Conservation (phyloP, 1,140 invertebrate species). For the Panagrolaimus sp. region DNA sequence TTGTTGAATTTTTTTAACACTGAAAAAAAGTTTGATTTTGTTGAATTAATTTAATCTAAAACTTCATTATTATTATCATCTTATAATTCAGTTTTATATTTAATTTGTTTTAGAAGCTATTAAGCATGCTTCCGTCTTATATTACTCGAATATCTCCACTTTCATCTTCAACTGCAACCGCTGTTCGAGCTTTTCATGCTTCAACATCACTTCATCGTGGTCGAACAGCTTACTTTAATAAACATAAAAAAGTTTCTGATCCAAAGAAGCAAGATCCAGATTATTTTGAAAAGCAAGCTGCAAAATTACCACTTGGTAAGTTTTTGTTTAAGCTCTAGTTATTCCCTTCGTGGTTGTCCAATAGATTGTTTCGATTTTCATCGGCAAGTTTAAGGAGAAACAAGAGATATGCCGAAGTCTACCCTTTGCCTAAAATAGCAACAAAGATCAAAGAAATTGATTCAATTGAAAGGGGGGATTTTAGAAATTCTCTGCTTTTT, state of each 20-base stretch:
- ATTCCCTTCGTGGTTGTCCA: not conserved
- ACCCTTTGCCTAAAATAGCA: not conserved
- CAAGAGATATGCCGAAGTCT: not conserved
- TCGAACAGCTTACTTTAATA: conserved; percentile 45
- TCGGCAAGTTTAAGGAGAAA: not conserved
- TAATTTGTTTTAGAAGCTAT: not conserved
- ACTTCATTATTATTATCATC: no score
- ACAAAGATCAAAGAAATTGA: no score
- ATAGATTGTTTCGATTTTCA: not conserved
- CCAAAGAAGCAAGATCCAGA: conserved; percentile 53
- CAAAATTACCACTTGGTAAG: conserved; percentile 47
- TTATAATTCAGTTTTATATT: not conserved
- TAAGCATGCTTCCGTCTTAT: conserved; percentile 1
- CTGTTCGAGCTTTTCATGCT: not conserved
- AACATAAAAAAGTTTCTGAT: conserved; percentile 56
- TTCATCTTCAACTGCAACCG: not conserved
- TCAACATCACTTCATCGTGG: conserved; percentile 20
- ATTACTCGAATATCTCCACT: not conserved
- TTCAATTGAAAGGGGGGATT: not conserved
- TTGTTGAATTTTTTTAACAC: no score
- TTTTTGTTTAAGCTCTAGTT: no score
- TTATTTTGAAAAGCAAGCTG: conserved; percentile 56
- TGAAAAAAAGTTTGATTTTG: no score
- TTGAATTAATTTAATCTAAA: no score
- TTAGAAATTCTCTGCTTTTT: not conserved